Evolutionary conservation across 2,113 vertebrate genomes (phyloP).

Genomic region (Thalassarche chlororhynchos): DNA sequence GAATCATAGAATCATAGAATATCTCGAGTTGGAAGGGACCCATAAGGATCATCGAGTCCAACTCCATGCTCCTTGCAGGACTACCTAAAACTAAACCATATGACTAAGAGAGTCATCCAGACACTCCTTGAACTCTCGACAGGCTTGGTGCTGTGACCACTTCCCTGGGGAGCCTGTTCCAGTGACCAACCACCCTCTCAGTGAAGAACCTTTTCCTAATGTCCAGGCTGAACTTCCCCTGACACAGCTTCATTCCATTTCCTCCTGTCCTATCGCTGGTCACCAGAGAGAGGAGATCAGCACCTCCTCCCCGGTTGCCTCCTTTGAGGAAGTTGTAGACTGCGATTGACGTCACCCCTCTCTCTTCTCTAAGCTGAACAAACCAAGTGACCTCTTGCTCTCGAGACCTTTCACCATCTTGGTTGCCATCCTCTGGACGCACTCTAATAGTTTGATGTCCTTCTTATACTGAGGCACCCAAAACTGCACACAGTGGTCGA

Average conservation of each 20-base stretch:
- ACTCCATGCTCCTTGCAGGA: background rate
- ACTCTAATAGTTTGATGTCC: too few species aligned
- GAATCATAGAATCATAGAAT: background rate
- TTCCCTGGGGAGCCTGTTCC: background rate
- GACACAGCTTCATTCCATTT: background rate
- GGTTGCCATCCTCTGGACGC: background rate
- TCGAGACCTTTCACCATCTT: background rate
- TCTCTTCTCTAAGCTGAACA: background rate
- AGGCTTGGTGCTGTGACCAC: background rate
- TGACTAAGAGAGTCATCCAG: accelerated
- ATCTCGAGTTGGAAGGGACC: background rate
- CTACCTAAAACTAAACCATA: background rate
- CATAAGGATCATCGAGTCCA: background rate
- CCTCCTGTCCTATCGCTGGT: background rate
- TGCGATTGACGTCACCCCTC: background rate
- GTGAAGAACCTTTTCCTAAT: background rate
- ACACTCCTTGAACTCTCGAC: background rate
- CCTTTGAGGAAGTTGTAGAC: background rate
- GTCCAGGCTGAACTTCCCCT: background rate
- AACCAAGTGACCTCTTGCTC: background rate
- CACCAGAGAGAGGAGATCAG: background rate
- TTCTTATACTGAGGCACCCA: background rate
- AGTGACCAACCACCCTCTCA: background rate
- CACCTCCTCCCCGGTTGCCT: background rate
- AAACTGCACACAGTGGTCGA: background rate